phyloP scores from a whole-genome alignment of 1,140 invertebrate species.

The Megalopta genalis region DNA sequence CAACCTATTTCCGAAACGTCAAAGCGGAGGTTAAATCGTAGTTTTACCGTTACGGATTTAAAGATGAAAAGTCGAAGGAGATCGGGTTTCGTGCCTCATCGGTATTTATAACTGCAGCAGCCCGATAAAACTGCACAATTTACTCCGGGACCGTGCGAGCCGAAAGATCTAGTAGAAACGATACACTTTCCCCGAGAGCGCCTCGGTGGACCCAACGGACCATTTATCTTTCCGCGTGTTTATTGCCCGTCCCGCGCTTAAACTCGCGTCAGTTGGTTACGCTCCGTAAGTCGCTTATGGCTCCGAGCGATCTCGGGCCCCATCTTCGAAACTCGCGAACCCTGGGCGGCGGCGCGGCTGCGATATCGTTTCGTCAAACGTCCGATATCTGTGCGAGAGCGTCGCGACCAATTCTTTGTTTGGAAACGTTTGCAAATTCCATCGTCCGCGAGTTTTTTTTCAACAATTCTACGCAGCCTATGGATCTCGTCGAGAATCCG shows the following conservation, averaged over 20 bases:
- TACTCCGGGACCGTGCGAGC: conserved; percentile 23
- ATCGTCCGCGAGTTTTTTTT: too few relatives aligned
- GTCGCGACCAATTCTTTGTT: conserved; percentile 21
- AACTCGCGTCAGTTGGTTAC: conserved; percentile 79
- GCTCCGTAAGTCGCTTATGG: conserved; percentile 79
- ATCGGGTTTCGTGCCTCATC: not conserved
- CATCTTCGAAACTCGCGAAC: conserved; percentile 7
- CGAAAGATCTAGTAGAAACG: conserved; percentile 25
- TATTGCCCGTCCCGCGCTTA: conserved; percentile 78
- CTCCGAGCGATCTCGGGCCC: conserved; percentile 59
- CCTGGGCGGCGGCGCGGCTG: conserved; percentile 3
- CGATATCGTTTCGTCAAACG: conserved; percentile 44
- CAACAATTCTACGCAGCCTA: too few relatives aligned
- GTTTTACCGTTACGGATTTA: not conserved
- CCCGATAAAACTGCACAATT: conserved; percentile 4
- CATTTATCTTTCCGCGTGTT: conserved; percentile 79
- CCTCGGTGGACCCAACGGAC: conserved; percentile 54
- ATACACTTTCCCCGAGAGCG: conserved; percentile 56
- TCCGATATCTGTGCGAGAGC: conserved; percentile 33
- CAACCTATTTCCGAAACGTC: not conserved
- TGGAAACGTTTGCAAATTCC: not conserved
- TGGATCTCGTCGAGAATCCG: too few relatives aligned
- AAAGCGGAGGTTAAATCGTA: too few relatives aligned
- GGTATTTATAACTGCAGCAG: not conserved
- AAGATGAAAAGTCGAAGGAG: not conserved